Percentiles rank a stretch among this genome's conserved stretches.
Conservation (phyloP, 2,113 vertebrate genomes). For the mouse (Mus musculus) region DNA sequence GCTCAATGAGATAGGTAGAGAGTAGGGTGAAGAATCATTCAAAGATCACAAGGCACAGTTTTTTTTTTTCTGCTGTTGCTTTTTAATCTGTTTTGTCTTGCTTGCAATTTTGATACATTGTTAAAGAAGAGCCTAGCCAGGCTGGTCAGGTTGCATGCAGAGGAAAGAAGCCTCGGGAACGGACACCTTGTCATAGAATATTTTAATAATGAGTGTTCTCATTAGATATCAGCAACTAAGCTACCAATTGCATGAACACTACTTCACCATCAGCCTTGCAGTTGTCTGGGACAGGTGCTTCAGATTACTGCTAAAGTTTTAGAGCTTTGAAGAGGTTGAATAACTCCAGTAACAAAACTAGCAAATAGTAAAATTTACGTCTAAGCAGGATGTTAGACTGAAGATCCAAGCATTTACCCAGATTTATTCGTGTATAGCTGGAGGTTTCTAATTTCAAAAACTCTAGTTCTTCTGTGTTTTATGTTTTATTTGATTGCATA, state of each 20-base stretch:
- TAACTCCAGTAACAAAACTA: not conserved
- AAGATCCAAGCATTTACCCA: not conserved
- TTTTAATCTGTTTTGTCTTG: not conserved
- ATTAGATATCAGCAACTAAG: not conserved
- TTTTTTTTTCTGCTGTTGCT: not conserved
- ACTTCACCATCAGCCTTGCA: not conserved
- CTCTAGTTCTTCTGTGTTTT: not conserved
- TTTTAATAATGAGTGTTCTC: not conserved
- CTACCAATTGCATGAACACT: not conserved
- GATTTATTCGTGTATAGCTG: not conserved
- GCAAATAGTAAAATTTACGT: not conserved
- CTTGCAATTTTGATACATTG: not conserved
- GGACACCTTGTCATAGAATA: not conserved
- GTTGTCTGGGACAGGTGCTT: not conserved
- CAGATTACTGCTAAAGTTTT: not conserved
- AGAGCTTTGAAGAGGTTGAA: not conserved
- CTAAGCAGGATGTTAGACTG: not conserved
- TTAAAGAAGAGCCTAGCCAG: not conserved
- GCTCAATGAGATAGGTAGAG: not conserved
- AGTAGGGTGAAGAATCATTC: not conserved
- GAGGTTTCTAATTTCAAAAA: not conserved
- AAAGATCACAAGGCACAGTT: not conserved
- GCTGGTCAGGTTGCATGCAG: not conserved
- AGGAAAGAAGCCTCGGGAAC: not conserved
- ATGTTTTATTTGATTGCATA: not conserved